These are phyloP conservation scores for Caenorhabditis sulstoni DNA, from an alignment of 2,888 invertebrate genomes.

Conservation along the genomic window DNA sequence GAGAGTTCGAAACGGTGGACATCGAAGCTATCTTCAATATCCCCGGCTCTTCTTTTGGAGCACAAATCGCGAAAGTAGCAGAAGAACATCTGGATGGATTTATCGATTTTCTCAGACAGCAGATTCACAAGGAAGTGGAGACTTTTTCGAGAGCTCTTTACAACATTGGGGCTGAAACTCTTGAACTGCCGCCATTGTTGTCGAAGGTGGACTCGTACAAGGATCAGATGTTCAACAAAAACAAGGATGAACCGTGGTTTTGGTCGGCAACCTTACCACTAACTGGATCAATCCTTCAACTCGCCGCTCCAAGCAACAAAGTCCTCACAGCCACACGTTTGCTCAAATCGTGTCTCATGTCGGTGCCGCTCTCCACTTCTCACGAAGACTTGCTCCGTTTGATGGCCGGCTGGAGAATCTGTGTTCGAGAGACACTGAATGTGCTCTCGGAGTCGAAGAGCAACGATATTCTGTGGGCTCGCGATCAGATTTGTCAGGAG, in stretches of 20 bases:
- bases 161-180: neutral
- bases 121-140: constrained; percentile 27
- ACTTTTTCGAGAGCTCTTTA: constrained; percentile 35
- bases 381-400: constrained; percentile 19
- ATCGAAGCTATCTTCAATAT: neutral
- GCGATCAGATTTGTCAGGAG: constrained; percentile 45
- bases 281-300: constrained; percentile 23
- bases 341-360: constrained; percentile 20
- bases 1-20: constrained; percentile 5
- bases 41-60: neutral
- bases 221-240: constrained; percentile 16
- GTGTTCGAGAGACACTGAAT: constrained; percentile 23
- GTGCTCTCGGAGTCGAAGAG: constrained; percentile 21
- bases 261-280: constrained; percentile 47
- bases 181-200: constrained; percentile 25
- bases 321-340: constrained; percentile 3
- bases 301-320: constrained; percentile 23
- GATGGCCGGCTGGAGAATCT: constrained; percentile 47
- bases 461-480: constrained; percentile 38
- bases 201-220: constrained; percentile 32
- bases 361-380: constrained; percentile 14
- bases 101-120: constrained; percentile 19
- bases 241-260: constrained; percentile 39
- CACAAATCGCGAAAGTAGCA: neutral
- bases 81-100: constrained; percentile 11